phyloP scores from a whole-genome alignment of 2,113 vertebrate species.

The Phyllostomus discolor region DNA sequence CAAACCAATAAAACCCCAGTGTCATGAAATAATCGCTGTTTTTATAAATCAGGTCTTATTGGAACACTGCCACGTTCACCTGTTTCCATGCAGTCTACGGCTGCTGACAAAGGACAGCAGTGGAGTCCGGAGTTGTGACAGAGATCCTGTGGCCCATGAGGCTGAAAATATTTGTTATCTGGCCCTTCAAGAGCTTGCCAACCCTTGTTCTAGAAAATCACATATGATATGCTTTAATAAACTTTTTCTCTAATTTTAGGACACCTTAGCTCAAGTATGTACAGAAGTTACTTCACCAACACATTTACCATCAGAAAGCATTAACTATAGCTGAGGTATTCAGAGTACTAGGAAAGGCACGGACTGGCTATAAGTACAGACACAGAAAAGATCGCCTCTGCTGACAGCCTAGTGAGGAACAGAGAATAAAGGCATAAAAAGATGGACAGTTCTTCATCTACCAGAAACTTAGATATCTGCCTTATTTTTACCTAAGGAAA shows the following conservation, averaged over 20 bases:
- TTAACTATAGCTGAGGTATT: not conserved
- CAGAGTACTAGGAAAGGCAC: conserved; percentile 5
- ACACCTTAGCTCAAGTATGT: conserved; percentile 17
- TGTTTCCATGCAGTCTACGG: not conserved
- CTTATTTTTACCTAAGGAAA: not conserved
- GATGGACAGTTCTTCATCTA: not conserved
- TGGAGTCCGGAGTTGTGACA: not conserved
- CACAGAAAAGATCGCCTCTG: not conserved
- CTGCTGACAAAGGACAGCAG: not conserved
- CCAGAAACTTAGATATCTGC: not conserved
- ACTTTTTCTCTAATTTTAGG: conserved; percentile 28
- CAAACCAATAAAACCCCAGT: not conserved
- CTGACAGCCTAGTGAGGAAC: not conserved
- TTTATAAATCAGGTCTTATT: not conserved
- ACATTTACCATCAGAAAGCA: conserved; percentile 23
- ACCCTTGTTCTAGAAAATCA: conserved; percentile 61
- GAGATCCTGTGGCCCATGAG: not conserved
- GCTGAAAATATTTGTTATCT: not conserved
- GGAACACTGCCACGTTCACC: not conserved
- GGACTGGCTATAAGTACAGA: not conserved
- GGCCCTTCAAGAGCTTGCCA: conserved; percentile 27
- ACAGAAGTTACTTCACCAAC: conserved; percentile 35
- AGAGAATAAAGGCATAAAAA: not conserved
- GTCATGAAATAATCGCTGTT: not conserved
- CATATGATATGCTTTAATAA: conserved; percentile 26